Conservation (phyloP, 2,888 invertebrate genomes). For the Bellardia pandia region DNA sequence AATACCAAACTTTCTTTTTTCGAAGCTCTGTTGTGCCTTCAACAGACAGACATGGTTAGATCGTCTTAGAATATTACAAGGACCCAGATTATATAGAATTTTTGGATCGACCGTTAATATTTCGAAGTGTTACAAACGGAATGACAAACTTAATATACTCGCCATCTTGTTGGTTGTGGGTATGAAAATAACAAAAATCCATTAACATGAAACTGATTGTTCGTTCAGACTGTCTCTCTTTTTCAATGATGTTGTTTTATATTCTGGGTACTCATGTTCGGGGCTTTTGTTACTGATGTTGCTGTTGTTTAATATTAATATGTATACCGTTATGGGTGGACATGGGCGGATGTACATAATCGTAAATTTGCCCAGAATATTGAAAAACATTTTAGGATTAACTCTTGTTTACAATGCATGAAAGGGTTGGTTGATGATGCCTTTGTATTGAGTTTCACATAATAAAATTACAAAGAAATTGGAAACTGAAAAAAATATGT, state of each 20-base stretch:
- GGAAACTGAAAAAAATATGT: slow-evolving; percentile 45
- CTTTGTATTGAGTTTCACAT: slow-evolving; percentile 25
- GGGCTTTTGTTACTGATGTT: not conserved
- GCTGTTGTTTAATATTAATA: slow-evolving; percentile 36
- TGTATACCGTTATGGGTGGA: slow-evolving; percentile 50
- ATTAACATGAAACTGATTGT: slow-evolving; percentile 50
- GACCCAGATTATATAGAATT: no score
- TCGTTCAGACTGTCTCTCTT: not conserved
- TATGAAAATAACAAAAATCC: slow-evolving; percentile 22
- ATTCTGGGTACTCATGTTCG: slow-evolving; percentile 5
- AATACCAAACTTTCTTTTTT: no score
- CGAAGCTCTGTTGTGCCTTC: no score
- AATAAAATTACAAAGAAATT: slow-evolving; percentile 16
- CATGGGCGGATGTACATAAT: slow-evolving; percentile 58
- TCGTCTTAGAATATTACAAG: no score
- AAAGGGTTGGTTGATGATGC: slow-evolving; percentile 45
- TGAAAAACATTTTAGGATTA: slow-evolving; percentile 53
- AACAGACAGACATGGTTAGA: no score
- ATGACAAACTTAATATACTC: no score
- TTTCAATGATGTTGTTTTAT: slow-evolving; percentile 14
- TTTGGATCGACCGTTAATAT: no score
- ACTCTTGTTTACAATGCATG: slow-evolving; percentile 33
- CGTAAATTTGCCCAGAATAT: slow-evolving; percentile 51
- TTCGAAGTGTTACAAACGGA: no score
- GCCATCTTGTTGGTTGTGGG: no score